Base-by-base conservation (phyloP, 2,888 invertebrate genomes). In the Cephus runcator region DNA sequence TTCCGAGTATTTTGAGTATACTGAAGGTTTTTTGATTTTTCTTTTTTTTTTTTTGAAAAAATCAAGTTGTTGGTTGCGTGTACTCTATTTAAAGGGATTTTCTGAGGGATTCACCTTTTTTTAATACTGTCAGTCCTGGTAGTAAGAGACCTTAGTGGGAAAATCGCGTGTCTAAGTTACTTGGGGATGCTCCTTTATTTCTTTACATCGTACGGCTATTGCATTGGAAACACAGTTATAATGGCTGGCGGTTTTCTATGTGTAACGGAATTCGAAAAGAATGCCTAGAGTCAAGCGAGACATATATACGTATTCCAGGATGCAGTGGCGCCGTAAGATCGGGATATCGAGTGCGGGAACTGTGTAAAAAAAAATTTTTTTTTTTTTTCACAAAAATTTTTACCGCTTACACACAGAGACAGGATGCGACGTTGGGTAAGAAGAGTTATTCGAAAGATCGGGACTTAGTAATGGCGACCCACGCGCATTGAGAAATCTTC, bases 151-250 rank as follows among this genome's bases (percentile, higher is more conserved):
- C 34, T 30, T 35, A 23, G 35, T n/a, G 81, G 82, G 76, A 80
- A 80, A 81, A 73, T 80, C 83, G 79, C 56, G 56, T 56, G 56
- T 56, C 56, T 9, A 23, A 56, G 23, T 56, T 23, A 56, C 23
- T 23, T 23, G 9, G 23, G 23, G 15, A 1, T 56, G 15, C 56
- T 23, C 23, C 56, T 56, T 56, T 56, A 56, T 56, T 56, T 56
- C 9, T 56, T 2, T 23, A 6, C 40, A 23, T 23, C 56, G 15
- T 56, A 56, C 56, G 9, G 9, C 56, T 9, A 9, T 9, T 56
- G 56, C 77, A 79, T 80, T 81, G 69, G 75, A 82, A 81, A 68
- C 85, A 85, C 86, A 86, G 86, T 86, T 86, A 86, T 79, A 84
- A 84, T 76, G 80, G 73, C 15, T 30, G 77, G 34, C 34, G 73